Base-by-base conservation (phyloP, 1,140 invertebrate genomes). In the Drosophila erecta region DNA sequence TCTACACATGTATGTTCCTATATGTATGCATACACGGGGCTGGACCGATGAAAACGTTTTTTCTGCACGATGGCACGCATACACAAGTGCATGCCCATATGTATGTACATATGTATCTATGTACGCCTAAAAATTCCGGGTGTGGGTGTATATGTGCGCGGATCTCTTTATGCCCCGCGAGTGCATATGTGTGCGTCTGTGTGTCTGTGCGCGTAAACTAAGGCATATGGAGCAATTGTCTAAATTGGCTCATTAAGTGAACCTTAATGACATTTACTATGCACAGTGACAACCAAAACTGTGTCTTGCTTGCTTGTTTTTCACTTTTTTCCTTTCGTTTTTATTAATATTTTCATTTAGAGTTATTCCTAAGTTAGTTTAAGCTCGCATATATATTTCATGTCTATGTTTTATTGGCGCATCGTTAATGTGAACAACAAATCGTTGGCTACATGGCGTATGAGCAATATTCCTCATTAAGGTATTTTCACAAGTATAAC, bases 241-340 rank as follows among this genome's bases (percentile, higher is more conserved):
- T 86, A 86, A 86, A 86, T 86, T 86, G 83, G 79, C 83, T 86
- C 83, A 86, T 86, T 86, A 86, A 86, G 83, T 86, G 83, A 86
- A 87, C 83, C 83, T 86, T 86, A 86, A 86, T 86, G 83, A 86
- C 83, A 86, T 86, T 86, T 86, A 87, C 83, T 86, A 86, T 86
- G 79, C 78, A 81, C 70, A 86, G 67, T 59, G 69, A 54, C 41
- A 77, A 59, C 27, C 40, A 57, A 55, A 57, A 72, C 59, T 22
- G 47, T 55, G 47, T 47, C 50, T 59, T 64, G 33, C 47, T 37
- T 50, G 38, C 46, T 50, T 38, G 14, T 46, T 50, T 61, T 58
- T 59, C 44, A 6, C 56, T 49, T 58, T 71, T 54, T 27, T 35
- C 0, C 15, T 40, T 65, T 49, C 33, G 2, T 33, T 17, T 30